Evolutionary conservation across 2,888 invertebrate species (phyloP), one percentile per base, ranked within the genome.

Genomic region (Cataglyphis livida): DNA sequence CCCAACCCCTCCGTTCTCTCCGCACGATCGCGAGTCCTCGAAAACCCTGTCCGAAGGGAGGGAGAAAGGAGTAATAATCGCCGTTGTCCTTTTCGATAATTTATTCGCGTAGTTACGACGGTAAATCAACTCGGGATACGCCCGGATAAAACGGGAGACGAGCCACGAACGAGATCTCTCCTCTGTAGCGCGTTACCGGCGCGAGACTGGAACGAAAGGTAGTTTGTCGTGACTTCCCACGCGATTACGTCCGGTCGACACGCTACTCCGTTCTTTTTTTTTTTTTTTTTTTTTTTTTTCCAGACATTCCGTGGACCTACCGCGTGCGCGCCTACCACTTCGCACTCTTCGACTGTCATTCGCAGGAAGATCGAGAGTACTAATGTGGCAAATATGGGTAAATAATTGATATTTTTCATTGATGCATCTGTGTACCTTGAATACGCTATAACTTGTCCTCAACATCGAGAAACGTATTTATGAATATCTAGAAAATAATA

Each of bases 191-290:
- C 66, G 38, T 76, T 66, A 76, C 76, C 78, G 78, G 38, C 68
- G 78, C 68, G 70, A 70, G 78, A 59, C 70, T 44, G 78, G 70
- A 79, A 79, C 78, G 78, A 79, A 79, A 70, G 78, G 59, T 79
- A 79, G 78, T 79, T 79, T 79, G 78, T 79, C 78, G 78, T 79
- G 71, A 79, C 78, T 79, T 79, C 78, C 78, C 78, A 79, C 78
- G 78, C 78, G 78, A 79, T 79, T 79, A 79, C 78, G 70, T 70
- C 78, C 28, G 59, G 12, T 79, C 78, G 78, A 79, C 78, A 79
- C 78, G 78, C 78, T 79, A 79, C 44, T 70, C 18, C 9, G 78
- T 41, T 74, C 41, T 41, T 35, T 35, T 38, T 38, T 65, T 54
- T 3, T 38, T 54, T 65, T 54, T 3, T 35, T 35, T 41, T 74